Percentiles rank a stretch among this genome's conserved stretches.
These are phyloP conservation scores for Apodemus speciosus DNA, from an alignment of 2,113 vertebrate genomes.

Conservation along the genomic window DNA sequence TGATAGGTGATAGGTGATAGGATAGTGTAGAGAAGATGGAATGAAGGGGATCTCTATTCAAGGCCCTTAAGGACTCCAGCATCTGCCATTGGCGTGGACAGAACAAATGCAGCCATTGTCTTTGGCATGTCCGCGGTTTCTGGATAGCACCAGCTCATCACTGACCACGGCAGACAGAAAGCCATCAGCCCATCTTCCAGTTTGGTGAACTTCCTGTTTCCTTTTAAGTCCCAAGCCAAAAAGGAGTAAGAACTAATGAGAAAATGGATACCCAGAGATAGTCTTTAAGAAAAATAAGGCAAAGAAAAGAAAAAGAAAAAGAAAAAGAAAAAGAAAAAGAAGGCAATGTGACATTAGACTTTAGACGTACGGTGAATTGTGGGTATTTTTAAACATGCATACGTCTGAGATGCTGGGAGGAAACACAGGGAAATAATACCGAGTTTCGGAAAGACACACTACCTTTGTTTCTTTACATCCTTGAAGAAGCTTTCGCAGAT, in stretches of 20 bases:
- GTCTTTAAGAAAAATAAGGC: slow-evolving; percentile 46
- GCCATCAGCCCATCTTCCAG: neutral
- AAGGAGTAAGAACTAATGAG: neutral
- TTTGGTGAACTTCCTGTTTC: slow-evolving; percentile 27
- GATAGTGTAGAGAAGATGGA: neutral
- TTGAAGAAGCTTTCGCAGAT: neutral
- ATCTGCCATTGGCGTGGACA: neutral
- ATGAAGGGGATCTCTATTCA: neutral
- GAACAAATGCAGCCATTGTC: neutral
- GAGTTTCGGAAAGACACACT: neutral
- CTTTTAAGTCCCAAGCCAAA: neutral
- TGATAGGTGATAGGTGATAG: too few species aligned
- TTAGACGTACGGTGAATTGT: neutral
- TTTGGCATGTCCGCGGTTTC: neutral
- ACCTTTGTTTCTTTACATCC: neutral
- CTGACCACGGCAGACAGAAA: neutral
- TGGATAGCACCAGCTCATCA: neutral
- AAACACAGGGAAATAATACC: slow-evolving; percentile 5
- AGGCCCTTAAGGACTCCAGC: neutral
- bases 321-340: slow-evolving; percentile 47
- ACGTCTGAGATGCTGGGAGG: neutral
- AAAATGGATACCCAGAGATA: neutral
- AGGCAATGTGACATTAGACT: neutral
- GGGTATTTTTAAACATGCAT: neutral
- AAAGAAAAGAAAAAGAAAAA: slow-evolving; percentile 49